A percentile compares a stretch with the other conserved stretches of the same genome.
phyloP scores from a whole-genome alignment of 2,113 vertebrate genomes.

The Pungitius pungitius region DNA sequence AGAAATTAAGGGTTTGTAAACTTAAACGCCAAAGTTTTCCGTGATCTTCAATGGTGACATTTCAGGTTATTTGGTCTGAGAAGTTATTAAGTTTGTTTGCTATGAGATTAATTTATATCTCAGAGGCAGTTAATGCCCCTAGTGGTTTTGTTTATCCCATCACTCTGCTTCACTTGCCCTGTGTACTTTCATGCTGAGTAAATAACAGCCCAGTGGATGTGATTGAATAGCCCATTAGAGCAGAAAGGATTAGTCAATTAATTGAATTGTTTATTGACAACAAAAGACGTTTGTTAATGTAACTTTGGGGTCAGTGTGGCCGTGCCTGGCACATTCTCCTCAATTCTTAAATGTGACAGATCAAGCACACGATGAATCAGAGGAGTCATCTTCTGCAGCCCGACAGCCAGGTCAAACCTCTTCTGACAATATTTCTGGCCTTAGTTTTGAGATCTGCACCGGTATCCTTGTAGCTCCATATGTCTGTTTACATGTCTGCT shows the following conservation, averaged over 20 bases:
- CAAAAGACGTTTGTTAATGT: not conserved
- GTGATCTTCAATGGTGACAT: not conserved
- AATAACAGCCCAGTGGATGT: constrained; percentile 9
- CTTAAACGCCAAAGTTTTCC: not conserved
- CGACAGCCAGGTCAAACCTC: not conserved
- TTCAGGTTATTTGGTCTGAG: not conserved
- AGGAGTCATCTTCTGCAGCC: not conserved
- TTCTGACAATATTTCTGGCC: not conserved
- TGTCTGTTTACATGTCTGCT: not conserved
- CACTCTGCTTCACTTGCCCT: not conserved
- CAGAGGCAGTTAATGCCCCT: not conserved
- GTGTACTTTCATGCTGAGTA: constrained; percentile 5
- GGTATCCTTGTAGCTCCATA: not conserved
- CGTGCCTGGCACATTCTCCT: not conserved
- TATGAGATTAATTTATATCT: not conserved
- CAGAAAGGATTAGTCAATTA: constrained; percentile 26
- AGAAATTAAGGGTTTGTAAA: not conserved
- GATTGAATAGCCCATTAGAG: constrained; percentile 25
- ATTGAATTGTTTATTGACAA: constrained; percentile 4
- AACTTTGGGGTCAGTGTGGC: not conserved
- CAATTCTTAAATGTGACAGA: not conserved
- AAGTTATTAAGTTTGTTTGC: not conserved
- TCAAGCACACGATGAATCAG: not conserved
- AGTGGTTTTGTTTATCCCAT: not conserved
- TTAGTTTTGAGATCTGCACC: not conserved